Conservation (phyloP, 2,113 vertebrate species). For the Perca fluviatilis region DNA sequence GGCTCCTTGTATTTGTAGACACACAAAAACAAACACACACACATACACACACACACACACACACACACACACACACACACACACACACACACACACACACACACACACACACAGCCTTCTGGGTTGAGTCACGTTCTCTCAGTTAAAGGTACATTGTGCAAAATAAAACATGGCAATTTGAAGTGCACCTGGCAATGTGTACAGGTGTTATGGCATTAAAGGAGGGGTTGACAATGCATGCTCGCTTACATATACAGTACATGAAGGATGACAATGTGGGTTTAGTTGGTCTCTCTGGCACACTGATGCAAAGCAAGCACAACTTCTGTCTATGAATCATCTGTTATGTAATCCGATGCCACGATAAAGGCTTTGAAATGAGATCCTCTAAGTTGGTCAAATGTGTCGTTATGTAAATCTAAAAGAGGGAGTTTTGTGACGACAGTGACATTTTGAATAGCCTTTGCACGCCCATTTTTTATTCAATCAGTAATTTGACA, state of each 20-base stretch:
- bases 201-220: conserved; percentile 18
- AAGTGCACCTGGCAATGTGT: conserved; percentile 18
- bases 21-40: neutral
- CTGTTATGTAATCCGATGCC: conserved; percentile 80
- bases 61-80: neutral
- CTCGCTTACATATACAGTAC: neutral
- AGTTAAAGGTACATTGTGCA: conserved; percentile 50
- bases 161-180: conserved; percentile 3
- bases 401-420: conserved; percentile 72
- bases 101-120: neutral
- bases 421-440: conserved; percentile 57
- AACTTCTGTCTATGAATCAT: conserved; percentile 79
- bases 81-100: conserved; percentile 7
- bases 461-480: conserved; percentile 10
- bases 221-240: conserved; percentile 12
- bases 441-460: conserved; percentile 63
- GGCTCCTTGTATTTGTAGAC: conserved; percentile 9
- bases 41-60: neutral
- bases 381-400: conserved; percentile 75
- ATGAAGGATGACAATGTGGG: conserved; percentile 1
- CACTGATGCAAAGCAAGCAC: conserved; percentile 60
- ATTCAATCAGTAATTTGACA: conserved; percentile 51
- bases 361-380: conserved; percentile 76
- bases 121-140: conserved; percentile 49
- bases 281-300: conserved; percentile 47